Percentiles rank a stretch among this genome's conserved stretches.
phyloP scores from a whole-genome alignment of 2,888 invertebrate genomes.

The Lasioglossum leucozonium region DNA sequence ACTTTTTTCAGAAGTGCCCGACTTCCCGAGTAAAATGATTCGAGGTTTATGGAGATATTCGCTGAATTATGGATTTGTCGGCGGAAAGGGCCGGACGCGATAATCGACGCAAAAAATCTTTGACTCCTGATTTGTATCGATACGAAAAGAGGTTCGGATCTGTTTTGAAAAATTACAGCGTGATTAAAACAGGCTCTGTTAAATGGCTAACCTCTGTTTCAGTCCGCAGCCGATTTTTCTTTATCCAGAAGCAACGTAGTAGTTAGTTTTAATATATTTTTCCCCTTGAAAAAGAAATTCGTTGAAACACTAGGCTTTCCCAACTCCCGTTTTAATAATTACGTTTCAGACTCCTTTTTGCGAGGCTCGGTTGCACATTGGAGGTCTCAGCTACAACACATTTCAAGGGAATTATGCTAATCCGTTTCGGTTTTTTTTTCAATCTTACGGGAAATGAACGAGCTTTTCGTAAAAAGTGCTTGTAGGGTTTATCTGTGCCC shows the following conservation, averaged over 20 bases:
- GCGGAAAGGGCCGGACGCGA: background rate
- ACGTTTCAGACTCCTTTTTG: background rate
- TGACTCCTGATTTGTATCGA: too few relatives aligned
- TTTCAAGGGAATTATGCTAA: slow-evolving; percentile 1
- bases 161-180: background rate
- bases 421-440: background rate
- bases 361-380: too few relatives aligned
- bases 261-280: background rate
- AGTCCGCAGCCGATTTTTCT: background rate
- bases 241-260: background rate
- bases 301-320: background rate
- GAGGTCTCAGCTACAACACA: background rate
- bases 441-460: background rate
- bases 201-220: background rate
- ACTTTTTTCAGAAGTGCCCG: background rate
- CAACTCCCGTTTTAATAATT: background rate
- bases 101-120: background rate
- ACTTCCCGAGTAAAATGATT: too few relatives aligned
- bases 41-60: background rate
- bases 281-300: background rate
- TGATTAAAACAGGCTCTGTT: background rate
- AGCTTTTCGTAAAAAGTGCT: background rate
- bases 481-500: background rate
- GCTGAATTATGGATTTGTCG: background rate
- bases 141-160: background rate